phyloP scores from a whole-genome alignment of 2,888 invertebrate species.

The Drosophila birchii region DNA sequence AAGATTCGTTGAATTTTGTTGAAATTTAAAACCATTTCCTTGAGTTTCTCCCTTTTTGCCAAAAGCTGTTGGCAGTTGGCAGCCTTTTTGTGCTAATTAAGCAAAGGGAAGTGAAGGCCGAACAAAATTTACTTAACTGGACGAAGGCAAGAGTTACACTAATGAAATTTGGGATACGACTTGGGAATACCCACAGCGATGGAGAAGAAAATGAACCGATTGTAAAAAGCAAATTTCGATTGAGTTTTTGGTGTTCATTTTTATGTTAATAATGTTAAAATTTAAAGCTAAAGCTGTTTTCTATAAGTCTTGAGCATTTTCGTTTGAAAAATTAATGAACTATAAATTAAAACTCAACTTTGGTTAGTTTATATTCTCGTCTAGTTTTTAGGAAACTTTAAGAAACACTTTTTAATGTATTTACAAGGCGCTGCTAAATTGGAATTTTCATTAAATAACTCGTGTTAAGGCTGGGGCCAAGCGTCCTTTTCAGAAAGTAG shows the following conservation, averaged over 20 bases:
- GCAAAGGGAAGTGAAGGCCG: conserved; percentile 33
- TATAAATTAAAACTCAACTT: not conserved
- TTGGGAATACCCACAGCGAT: conserved; percentile 2
- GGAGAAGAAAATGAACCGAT: not conserved
- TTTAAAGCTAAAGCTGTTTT: no score
- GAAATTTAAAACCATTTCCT: conserved; percentile 70
- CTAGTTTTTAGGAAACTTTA: not conserved
- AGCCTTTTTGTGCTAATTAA: conserved; percentile 70
- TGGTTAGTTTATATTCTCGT: not conserved
- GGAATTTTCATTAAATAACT: conserved; percentile 12
- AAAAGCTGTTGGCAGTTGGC: conserved; percentile 32
- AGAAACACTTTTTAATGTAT: not conserved
- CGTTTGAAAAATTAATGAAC: not conserved
- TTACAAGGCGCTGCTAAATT: not conserved
- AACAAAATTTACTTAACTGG: conserved; percentile 30
- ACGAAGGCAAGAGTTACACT: not conserved
- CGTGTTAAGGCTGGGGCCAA: conserved; percentile 14
- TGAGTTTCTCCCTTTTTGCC: conserved; percentile 41
- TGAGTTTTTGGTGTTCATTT: no score
- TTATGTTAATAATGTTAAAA: not conserved
- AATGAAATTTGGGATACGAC: conserved; percentile 11
- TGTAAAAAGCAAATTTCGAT: conserved; percentile 10
- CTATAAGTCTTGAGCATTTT: no score
- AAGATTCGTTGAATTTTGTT: conserved; percentile 43
- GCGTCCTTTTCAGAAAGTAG: conserved; percentile 28